phyloP scores from a whole-genome alignment of 2,888 invertebrate species.

The Sinelater perroti region DNA sequence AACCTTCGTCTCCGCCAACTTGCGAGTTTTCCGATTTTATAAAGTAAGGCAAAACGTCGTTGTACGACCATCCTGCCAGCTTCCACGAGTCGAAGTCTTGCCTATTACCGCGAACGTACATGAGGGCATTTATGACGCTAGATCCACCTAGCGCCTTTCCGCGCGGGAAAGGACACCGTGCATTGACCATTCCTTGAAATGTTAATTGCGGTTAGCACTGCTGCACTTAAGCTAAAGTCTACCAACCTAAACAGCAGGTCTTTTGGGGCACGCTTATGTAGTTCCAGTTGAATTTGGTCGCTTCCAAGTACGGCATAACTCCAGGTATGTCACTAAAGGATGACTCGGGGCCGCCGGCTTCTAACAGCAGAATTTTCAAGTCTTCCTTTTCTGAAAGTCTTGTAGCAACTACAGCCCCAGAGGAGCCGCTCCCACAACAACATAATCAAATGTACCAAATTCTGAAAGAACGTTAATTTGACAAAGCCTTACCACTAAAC shows the following conservation, averaged over 20 bases:
- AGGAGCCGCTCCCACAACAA: conserved; percentile 74
- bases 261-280: conserved; percentile 17
- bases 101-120: conserved; percentile 79
- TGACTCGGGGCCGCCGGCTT: conserved; percentile 63
- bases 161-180: conserved; percentile 59
- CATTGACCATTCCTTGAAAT: conserved; percentile 2
- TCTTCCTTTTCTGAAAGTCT: conserved; percentile 71
- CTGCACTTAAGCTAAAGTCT: neutral
- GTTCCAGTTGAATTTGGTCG: conserved; percentile 14
- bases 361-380: conserved; percentile 71
- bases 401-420: conserved; percentile 71
- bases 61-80: conserved; percentile 82
- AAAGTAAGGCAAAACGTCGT: no score
- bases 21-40: conserved; percentile 76
- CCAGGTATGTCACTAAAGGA: conserved; percentile 18
- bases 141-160: conserved; percentile 82
- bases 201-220: neutral
- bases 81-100: conserved; percentile 82
- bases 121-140: conserved; percentile 82
- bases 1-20: conserved; percentile 63
- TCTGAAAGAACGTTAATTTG: no score
- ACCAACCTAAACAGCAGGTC: conserved; percentile 12
- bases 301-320: neutral
- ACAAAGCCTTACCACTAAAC: no score
- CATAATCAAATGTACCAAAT: conserved; percentile 64